A percentile compares a stretch with the other conserved stretches of the same genome.
These are phyloP conservation scores for Holacanthus passer DNA, from an alignment of 2,113 vertebrate genomes.

Conservation along the genomic window DNA sequence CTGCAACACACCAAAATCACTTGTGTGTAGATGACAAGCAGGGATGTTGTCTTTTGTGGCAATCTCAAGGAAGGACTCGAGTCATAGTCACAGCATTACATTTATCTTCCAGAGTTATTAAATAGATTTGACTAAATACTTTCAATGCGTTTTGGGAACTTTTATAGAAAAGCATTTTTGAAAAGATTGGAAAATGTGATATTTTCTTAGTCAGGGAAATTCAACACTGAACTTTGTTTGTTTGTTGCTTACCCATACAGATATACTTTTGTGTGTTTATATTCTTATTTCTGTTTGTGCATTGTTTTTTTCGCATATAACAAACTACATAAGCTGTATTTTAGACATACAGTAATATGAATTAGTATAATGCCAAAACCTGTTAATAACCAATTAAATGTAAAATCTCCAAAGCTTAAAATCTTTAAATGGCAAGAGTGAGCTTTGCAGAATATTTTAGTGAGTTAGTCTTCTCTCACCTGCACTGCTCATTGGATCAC, in stretches of 20 bases:
- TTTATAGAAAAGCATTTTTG: neutral
- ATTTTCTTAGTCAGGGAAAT: neutral
- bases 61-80: neutral
- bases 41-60: neutral
- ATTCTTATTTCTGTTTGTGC: neutral
- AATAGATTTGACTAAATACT: too few relatives aligned
- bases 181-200: neutral
- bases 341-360: neutral
- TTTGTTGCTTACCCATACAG: neutral
- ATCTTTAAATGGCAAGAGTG: neutral
- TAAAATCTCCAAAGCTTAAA: neutral
- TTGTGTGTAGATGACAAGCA: neutral
- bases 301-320: neutral
- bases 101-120: neutral
- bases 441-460: neutral
- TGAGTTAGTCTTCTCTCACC: neutral
- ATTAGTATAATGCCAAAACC: neutral
- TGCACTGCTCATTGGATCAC: too few relatives aligned
- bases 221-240: too few relatives aligned
- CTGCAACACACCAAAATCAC: too few relatives aligned
- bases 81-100: too few relatives aligned
- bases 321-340: neutral
- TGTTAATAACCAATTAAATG: neutral
- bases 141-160: neutral
- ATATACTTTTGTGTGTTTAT: neutral